Percentiles rank a stretch among this genome's conserved stretches.
Evolutionary conservation across 1,140 invertebrate genomes (phyloP).

Genomic region (Drosophila ambigua): DNA sequence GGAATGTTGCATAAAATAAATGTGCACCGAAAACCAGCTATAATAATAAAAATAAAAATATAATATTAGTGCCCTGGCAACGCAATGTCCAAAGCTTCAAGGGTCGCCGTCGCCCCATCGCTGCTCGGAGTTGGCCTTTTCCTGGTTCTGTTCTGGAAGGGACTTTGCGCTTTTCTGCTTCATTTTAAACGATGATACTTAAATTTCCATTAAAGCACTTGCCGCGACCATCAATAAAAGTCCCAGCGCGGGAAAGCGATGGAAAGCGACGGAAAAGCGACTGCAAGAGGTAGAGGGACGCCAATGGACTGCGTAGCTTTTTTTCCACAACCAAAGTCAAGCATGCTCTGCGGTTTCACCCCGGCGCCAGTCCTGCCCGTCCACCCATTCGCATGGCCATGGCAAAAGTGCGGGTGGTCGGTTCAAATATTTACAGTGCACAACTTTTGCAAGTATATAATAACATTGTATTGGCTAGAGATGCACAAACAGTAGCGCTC

Average conservation of each 20-base stretch:
- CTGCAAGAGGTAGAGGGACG: not conserved
- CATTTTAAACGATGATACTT: slow-evolving; percentile 82
- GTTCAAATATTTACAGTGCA: slow-evolving; percentile 70
- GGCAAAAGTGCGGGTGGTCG: slow-evolving; percentile 38
- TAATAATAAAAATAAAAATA: slow-evolving; percentile 61
- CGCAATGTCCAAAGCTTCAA: slow-evolving; percentile 59
- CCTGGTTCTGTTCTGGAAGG: not conserved
- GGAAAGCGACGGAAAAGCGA: not conserved
- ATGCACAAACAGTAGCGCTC: slow-evolving; percentile 26
- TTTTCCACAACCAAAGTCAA: slow-evolving; percentile 61
- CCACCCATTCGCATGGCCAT: slow-evolving; percentile 11
- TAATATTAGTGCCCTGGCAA: slow-evolving; percentile 64
- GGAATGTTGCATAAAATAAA: slow-evolving; percentile 76
- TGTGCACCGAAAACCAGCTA: slow-evolving; percentile 62
- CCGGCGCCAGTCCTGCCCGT: slow-evolving; percentile 15
- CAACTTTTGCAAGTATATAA: slow-evolving; percentile 65
- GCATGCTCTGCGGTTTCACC: slow-evolving; percentile 63
- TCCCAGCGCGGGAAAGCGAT: slow-evolving; percentile 21
- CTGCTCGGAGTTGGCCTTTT: slow-evolving; percentile 19
- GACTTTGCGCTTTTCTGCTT: slow-evolving; percentile 67
- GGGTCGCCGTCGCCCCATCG: slow-evolving; percentile 48
- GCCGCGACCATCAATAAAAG: slow-evolving; percentile 74
- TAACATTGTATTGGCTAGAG: slow-evolving; percentile 59
- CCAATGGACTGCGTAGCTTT: slow-evolving; percentile 50
- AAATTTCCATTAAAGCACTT: slow-evolving; percentile 83